Evolutionary conservation across 2,113 vertebrate species (phyloP), one percentile per base, ranked within the genome.

Genomic region (Sphyrna mokarran): DNA sequence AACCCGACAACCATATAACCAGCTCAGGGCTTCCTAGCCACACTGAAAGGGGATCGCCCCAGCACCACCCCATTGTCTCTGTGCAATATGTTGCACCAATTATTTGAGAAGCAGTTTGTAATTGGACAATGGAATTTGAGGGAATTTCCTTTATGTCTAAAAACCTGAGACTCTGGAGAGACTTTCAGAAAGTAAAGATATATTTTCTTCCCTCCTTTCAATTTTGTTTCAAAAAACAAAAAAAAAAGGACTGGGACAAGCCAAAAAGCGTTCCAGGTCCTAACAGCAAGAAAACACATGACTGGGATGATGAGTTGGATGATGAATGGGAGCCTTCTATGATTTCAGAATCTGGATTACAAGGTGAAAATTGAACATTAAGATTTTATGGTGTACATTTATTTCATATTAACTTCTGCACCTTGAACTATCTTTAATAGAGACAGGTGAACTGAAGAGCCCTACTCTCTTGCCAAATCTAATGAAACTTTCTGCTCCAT

Each of bases 241-340:
- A 69, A 69, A 94, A 40, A 96, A 95, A 98, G 98, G 97, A 98
- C 91, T 98, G 98, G 98, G 98, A 98, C 86, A 98, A 98, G 95
- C 97, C 97, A 95, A 98, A 98, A 96, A 98, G 97, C 96, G 98
- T 98, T 96, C 98, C 98, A 86, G 98, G 98, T 96, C 98, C 97
- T n/a, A 97, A 98, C 29, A 97, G 98, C 78, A 98, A 98, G 96
- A 98, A 98, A 96, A 98, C 98, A 0, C 97, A 98, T 0, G 97
- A 98, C 96, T 98, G 98, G 98, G 98, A 99, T 33, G 98, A 98
- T 1, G 98, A 97, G 89, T 98, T 98, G 98, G 98, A 99, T 78
- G 98, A 98, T 18, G 97, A 98, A 78, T 99, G 98, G 98, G 98
- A 98, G 96, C 97, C 98, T 0, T 97, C 98, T 0, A 97, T 98